Conservation (phyloP, 1,140 invertebrate species). For the Hyphantria cunea region DNA sequence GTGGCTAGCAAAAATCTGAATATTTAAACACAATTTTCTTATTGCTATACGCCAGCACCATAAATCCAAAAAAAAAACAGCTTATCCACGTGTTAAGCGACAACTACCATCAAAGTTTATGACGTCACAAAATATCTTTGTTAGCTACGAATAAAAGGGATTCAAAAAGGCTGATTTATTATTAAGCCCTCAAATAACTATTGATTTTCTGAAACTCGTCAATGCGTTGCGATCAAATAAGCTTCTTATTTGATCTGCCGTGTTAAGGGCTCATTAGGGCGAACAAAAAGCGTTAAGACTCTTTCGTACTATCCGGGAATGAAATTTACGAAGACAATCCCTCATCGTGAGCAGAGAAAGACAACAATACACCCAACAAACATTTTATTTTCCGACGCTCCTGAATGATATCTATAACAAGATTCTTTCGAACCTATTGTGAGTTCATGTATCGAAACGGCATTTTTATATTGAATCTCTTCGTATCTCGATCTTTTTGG, state of each 20-base stretch:
- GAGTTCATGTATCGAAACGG: constrained; percentile 19
- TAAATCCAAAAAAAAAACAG: neutral
- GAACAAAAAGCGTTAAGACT: constrained; percentile 28
- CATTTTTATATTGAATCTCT: constrained; percentile 16
- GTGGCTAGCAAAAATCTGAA: too few species aligned
- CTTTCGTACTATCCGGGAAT: constrained; percentile 4
- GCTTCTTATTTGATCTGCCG: constrained; percentile 35
- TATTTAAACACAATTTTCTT: too few species aligned
- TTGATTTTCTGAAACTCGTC: neutral
- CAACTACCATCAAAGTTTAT: neutral
- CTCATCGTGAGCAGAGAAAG: constrained; percentile 2
- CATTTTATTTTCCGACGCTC: constrained; percentile 3
- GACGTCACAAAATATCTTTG: neutral
- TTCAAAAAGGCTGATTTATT: neutral
- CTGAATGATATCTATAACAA: constrained; percentile 23
- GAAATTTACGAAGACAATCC: constrained; percentile 14
- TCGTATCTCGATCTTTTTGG: constrained; percentile 1
- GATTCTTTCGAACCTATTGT: constrained; percentile 16
- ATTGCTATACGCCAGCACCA: neutral
- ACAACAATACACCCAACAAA: neutral
- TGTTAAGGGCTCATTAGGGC: constrained; percentile 42
- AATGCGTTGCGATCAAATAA: constrained; percentile 13
- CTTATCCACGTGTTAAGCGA: too few species aligned
- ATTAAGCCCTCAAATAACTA: neutral
- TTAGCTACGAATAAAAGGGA: neutral